Conservation (phyloP, 2,797 vertebrate species). For the Crenuchus spilurus region DNA sequence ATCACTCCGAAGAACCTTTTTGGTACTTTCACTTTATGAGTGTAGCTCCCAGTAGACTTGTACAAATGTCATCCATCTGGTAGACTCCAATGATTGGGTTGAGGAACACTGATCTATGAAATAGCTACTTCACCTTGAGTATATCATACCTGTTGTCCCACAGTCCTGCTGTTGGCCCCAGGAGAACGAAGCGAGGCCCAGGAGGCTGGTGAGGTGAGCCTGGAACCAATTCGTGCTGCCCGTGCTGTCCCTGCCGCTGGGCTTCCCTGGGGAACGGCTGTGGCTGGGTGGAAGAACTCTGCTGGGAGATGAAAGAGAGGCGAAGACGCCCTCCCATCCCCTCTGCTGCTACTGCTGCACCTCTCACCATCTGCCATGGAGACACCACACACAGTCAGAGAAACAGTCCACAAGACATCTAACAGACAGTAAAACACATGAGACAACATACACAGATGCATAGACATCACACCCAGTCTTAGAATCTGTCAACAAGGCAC, state of each 20-base stretch:
- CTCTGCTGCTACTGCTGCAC: conserved; percentile 39
- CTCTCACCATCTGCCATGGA: conserved; percentile 56
- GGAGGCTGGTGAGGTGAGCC: conserved; percentile 83
- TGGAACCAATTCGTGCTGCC: conserved; percentile 50
- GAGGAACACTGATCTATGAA: not conserved
- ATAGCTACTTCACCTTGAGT: not conserved
- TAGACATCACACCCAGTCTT: no score
- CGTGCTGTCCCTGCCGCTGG: conserved; percentile 60
- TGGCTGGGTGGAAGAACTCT: conserved; percentile 90
- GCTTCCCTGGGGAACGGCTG: conserved; percentile 71
- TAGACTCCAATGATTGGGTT: not conserved
- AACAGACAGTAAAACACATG: not conserved
- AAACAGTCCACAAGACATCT: not conserved
- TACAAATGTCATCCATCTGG: not conserved
- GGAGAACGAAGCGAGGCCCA: conserved; percentile 91
- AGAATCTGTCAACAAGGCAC: no score
- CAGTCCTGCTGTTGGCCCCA: conserved; percentile 82
- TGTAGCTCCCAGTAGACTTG: not conserved
- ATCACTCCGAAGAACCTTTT: not conserved
- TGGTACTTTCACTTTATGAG: not conserved
- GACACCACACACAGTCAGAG: conserved; percentile 53
- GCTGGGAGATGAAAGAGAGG: conserved; percentile 82
- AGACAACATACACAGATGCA: not conserved
- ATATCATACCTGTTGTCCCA: conserved; percentile 75
- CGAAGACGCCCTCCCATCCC: conserved; percentile 60